A percentile compares a stretch with the other conserved stretches of the same genome.
These are phyloP conservation scores for Chinchilla lanigera DNA, from an alignment of 2,113 vertebrate species.

Conservation along the genomic window DNA sequence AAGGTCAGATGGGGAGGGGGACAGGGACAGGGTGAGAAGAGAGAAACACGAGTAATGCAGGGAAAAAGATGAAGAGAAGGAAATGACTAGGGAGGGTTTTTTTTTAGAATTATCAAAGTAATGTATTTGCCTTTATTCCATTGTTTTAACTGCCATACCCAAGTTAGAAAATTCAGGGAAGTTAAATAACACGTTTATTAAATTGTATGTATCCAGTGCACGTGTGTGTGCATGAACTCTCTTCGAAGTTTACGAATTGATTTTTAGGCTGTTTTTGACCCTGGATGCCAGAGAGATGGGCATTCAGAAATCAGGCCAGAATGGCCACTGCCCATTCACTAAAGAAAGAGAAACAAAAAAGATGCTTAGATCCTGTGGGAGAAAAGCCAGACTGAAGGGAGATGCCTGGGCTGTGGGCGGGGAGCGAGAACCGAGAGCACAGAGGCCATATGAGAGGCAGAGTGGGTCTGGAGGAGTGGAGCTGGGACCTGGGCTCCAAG, in stretches of 20 bases:
- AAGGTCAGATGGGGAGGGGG: neutral
- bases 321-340: neutral
- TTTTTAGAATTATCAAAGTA: neutral
- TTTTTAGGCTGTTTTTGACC: neutral
- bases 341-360: neutral
- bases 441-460: neutral
- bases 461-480: neutral
- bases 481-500: neutral
- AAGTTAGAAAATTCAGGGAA: constrained; percentile 5
- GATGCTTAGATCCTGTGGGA: neutral
- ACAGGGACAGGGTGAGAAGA: neutral
- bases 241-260: neutral
- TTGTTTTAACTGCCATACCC: neutral
- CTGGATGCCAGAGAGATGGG: neutral
- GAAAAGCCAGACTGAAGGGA: neutral
- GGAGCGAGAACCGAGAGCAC: neutral
- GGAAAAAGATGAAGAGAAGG: neutral
- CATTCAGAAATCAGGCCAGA: neutral
- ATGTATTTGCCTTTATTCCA: constrained; percentile 27
- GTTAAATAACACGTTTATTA: neutral
- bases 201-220: neutral
- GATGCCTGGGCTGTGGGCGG: neutral
- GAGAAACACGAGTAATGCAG: neutral
- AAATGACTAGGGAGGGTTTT: neutral
- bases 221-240: neutral